Evolutionary conservation across 2,888 invertebrate genomes (phyloP).

Genomic region (Hypolimnas misippus): DNA sequence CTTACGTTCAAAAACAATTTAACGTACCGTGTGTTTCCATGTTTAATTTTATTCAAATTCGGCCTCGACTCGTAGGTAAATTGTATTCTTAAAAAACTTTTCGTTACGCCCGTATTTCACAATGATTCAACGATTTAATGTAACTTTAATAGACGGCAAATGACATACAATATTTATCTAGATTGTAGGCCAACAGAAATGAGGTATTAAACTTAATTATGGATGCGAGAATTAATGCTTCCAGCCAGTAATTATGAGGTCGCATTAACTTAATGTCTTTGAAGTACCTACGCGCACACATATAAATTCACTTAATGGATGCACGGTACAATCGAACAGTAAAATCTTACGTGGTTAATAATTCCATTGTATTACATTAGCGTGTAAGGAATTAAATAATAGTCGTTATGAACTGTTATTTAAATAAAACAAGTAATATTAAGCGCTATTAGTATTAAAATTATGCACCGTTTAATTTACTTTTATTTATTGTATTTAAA

Average conservation of each 20-base stretch:
- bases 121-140: conserved; percentile 70
- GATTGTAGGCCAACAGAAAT: conserved; percentile 80
- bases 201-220: conserved; percentile 82
- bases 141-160: conserved; percentile 71
- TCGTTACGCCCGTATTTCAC: conserved; percentile 48
- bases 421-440: conserved; percentile 2
- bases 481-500: background rate
- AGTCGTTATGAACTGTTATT: background rate
- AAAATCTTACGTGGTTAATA: conserved; percentile 42
- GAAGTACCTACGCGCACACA: conserved; percentile 56
- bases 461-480: background rate
- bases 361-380: conserved; percentile 37
- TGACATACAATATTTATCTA: conserved; percentile 77
- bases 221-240: conserved; percentile 82
- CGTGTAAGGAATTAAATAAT: conserved; percentile 12
- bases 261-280: conserved; percentile 83
- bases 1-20: conserved; percentile 14
- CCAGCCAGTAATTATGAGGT: conserved; percentile 82
- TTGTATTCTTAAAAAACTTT: conserved; percentile 39
- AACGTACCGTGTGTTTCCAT: conserved; percentile 33
- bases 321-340: conserved; percentile 46
- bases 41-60: conserved; percentile 41
- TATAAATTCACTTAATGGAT: conserved; percentile 50
- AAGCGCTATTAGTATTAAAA: background rate
- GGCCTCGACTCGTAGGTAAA: conserved; percentile 36